Conservation (phyloP, 2,888 invertebrate species). For the Macrosiphum euphorbiae region DNA sequence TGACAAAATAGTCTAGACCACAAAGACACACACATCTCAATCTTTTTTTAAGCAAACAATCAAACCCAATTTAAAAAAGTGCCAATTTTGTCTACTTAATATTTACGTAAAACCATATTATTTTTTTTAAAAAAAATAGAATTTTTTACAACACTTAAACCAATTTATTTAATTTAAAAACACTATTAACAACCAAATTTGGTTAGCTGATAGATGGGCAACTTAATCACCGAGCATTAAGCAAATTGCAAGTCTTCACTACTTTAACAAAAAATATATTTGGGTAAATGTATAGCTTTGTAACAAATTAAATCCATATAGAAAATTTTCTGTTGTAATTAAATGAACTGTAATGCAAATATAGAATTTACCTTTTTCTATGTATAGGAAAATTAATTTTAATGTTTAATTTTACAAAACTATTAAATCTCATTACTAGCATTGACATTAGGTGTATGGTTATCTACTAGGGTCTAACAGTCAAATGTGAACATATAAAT, state of each 20-base stretch:
- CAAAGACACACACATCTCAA: constrained; percentile 65
- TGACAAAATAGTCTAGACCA: constrained; percentile 64
- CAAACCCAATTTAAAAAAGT: constrained; percentile 47
- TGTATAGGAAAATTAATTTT: background rate
- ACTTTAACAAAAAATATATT: background rate
- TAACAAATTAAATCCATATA: background rate
- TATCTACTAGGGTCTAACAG: background rate
- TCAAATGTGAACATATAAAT: constrained; percentile 16
- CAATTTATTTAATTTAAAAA: constrained; percentile 36
- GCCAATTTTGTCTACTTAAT: constrained; percentile 59
- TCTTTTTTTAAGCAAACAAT: constrained; percentile 60
- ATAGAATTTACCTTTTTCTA: background rate
- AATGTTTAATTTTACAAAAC: background rate
- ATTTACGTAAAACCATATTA: constrained; percentile 30
- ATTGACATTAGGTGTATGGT: background rate
- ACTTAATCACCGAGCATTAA: background rate
- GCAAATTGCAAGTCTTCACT: background rate
- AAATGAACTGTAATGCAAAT: background rate
- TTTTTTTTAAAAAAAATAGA: background rate
- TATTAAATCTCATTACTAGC: background rate
- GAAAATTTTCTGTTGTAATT: background rate
- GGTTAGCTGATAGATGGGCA: background rate
- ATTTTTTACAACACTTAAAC: background rate
- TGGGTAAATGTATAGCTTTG: background rate
- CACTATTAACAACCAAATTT: background rate